phyloP scores from a whole-genome alignment of 2,113 vertebrate genomes.

The Gymnobelideus leadbeateri region DNA sequence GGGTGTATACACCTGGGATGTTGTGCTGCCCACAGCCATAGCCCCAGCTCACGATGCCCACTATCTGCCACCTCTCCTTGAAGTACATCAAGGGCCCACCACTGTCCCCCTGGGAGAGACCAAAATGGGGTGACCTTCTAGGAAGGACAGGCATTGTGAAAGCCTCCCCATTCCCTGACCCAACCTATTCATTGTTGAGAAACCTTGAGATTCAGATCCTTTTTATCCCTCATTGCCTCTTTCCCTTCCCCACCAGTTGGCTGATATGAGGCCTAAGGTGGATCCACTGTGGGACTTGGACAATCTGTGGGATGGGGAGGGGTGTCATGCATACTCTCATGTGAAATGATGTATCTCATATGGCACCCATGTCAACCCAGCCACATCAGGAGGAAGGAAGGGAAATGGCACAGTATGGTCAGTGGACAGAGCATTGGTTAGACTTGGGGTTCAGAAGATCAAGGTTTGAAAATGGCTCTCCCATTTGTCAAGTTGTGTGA shows the following conservation, averaged over 20 bases:
- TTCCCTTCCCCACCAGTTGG: too few relatives aligned
- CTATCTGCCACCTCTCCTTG: constrained; percentile 83
- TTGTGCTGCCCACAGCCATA: constrained; percentile 87
- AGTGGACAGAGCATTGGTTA: not conserved
- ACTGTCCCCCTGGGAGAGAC: constrained; percentile 90
- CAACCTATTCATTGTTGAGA: not conserved
- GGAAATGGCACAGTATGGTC: not conserved
- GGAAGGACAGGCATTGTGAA: not conserved
- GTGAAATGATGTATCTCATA: not conserved
- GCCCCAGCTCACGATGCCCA: constrained; percentile 95
- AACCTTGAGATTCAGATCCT: not conserved
- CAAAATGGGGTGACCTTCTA: not conserved
- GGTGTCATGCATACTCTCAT: not conserved
- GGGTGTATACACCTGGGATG: constrained; percentile 90
- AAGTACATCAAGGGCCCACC: constrained; percentile 91
- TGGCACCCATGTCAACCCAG: not conserved
- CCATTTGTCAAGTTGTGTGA: not conserved
- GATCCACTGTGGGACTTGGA: not conserved
- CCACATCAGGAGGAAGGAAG: not conserved
- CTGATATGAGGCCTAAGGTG: not conserved
- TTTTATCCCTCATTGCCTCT: too few relatives aligned
- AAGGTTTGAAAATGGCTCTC: not conserved
- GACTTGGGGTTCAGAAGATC: not conserved
- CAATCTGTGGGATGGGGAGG: not conserved
- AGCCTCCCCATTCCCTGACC: not conserved